Percentiles rank a stretch among this genome's conserved stretches.
phyloP scores from a whole-genome alignment of 2,113 vertebrate species.

The Podarcis raffonei region DNA sequence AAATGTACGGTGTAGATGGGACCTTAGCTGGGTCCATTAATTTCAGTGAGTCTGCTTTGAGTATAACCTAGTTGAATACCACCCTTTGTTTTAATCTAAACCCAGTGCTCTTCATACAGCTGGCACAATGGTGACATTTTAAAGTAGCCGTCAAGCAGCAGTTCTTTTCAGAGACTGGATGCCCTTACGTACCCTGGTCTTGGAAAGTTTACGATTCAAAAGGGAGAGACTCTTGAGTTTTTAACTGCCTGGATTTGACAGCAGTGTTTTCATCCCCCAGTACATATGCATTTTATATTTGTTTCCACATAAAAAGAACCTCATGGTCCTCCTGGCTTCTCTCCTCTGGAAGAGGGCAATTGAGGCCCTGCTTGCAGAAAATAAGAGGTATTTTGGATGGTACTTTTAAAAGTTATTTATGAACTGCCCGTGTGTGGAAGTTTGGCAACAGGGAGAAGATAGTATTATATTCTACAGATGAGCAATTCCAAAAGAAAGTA shows the following conservation, averaged over 20 bases:
- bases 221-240: not conserved
- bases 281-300: not conserved
- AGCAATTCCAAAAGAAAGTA: not conserved
- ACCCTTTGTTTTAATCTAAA: not conserved
- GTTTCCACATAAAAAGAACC: conserved; percentile 10
- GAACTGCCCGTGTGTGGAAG: not conserved
- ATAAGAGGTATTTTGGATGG: not conserved
- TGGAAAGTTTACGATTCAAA: not conserved
- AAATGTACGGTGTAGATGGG: no score
- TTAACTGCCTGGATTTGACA: not conserved
- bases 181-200: not conserved
- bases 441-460: not conserved
- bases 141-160: not conserved
- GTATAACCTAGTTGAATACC: no score
- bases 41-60: no score
- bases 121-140: not conserved
- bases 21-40: no score
- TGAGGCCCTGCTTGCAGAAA: conserved; percentile 15
- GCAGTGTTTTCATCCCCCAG: not conserved
- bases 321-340: not conserved
- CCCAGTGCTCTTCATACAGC: not conserved
- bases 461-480: not conserved
- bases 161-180: not conserved
- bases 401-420: conserved; percentile 21
- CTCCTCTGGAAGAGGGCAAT: not conserved